These are phyloP conservation scores for Gorsachius goisagi DNA, from an alignment of 2,113 vertebrate species.

Conservation along the genomic window DNA sequence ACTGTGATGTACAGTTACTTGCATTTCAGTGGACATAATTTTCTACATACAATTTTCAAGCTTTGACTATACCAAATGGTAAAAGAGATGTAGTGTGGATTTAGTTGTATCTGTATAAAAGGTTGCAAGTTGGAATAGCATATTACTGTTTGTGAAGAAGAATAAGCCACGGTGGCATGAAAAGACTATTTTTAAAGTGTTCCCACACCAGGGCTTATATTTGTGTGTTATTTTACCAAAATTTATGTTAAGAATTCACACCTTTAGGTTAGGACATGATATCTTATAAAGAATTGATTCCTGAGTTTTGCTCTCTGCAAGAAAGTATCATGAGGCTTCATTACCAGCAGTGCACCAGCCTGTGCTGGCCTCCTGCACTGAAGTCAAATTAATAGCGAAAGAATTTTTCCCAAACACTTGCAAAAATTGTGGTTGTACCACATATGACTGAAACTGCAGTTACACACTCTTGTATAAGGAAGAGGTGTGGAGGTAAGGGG, in stretches of 20 bases:
- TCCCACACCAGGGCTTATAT: neutral
- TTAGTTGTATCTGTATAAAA: neutral
- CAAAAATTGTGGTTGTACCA: neutral
- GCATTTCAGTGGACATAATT: neutral
- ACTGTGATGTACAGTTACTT: neutral
- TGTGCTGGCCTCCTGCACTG: neutral
- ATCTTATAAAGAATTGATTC: neutral
- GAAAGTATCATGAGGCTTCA: neutral
- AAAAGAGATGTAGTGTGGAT: neutral
- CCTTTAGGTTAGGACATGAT: neutral
- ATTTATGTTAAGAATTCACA: neutral
- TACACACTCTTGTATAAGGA: neutral
- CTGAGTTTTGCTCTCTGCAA: neutral
- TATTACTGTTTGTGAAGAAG: neutral
- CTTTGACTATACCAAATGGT: neutral
- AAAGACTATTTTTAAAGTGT: neutral
- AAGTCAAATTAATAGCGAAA: neutral
- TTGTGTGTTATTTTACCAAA: neutral
- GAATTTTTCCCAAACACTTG: neutral
- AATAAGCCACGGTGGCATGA: neutral
- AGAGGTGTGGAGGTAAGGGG: neutral
- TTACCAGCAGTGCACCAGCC: neutral
- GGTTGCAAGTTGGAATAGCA: neutral
- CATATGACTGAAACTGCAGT: neutral
- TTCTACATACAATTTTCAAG: neutral